Evolutionary conservation across 2,113 vertebrate species (phyloP).

Genomic region (cattle (Bos taurus)): DNA sequence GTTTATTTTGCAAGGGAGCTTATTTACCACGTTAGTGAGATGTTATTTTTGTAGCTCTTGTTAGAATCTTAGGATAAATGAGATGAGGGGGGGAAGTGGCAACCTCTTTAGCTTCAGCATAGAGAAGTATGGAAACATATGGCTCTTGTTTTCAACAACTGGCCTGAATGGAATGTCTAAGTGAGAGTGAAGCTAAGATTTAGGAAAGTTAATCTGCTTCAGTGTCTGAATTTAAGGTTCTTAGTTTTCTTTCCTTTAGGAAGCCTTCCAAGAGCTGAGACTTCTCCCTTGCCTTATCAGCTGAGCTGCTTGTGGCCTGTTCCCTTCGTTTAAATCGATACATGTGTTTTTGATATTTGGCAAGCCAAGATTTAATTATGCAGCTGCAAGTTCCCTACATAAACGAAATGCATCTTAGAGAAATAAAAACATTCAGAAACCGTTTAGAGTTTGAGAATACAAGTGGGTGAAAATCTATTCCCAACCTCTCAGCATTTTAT

Average conservation of each 20-base stretch:
- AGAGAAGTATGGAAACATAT: conserved; percentile 59
- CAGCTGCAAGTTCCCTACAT: conserved; percentile 78
- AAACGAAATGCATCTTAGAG: conserved; percentile 75
- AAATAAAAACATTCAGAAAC: conserved; percentile 78
- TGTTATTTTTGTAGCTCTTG: conserved; percentile 29
- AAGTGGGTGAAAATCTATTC: conserved; percentile 75
- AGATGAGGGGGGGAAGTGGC: background rate
- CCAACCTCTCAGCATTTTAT: conserved; percentile 76
- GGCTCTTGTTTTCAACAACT: conserved; percentile 63
- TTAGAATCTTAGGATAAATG: conserved; percentile 26
- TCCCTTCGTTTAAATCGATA: conserved; percentile 81
- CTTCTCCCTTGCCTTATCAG: conserved; percentile 71
- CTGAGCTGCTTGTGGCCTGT: conserved; percentile 67
- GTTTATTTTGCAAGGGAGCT: background rate
- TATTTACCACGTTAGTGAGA: conserved; percentile 24
- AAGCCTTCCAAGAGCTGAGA: conserved; percentile 68
- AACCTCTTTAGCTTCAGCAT: background rate
- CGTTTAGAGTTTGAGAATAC: conserved; percentile 70
- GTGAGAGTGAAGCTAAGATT: conserved; percentile 60
- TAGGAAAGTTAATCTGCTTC: conserved; percentile 62
- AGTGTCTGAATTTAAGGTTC: conserved; percentile 67
- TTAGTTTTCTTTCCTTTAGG: conserved; percentile 70
- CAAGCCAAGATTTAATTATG: conserved; percentile 81
- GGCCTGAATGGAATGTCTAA: conserved; percentile 56
- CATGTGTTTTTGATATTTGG: conserved; percentile 82